Evolutionary conservation across 2,113 vertebrate genomes (phyloP).

Genomic region (Macheiramphus alcinus): DNA sequence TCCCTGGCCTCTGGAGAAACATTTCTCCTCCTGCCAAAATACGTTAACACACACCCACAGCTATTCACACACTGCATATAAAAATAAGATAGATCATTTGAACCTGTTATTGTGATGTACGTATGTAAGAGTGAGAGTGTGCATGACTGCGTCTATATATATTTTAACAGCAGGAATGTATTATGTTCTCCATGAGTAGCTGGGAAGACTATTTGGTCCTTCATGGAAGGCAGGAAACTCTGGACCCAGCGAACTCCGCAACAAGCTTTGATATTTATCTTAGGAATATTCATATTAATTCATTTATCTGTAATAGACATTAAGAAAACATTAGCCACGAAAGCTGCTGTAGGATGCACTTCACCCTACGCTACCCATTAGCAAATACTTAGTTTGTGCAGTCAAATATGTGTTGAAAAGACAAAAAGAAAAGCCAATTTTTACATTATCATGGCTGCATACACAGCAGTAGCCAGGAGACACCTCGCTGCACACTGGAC

Average conservation of each 20-base stretch:
- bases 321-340: background rate
- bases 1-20: background rate
- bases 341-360: background rate
- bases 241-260: background rate
- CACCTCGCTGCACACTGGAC: background rate
- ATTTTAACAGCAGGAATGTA: background rate
- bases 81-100: background rate
- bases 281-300: background rate
- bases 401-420: background rate
- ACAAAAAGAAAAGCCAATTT: background rate
- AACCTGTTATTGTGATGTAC: background rate
- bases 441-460: background rate
- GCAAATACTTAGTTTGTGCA: background rate
- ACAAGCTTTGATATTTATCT: background rate
- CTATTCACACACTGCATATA: background rate
- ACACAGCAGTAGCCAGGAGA: background rate
- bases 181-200: background rate
- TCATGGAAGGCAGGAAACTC: background rate
- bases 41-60: constrained; percentile 33
- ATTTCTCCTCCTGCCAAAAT: constrained; percentile 38
- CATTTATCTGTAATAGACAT: background rate
- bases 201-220: background rate
- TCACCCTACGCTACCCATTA: background rate
- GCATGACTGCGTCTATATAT: background rate
- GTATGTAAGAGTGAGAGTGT: background rate